These are phyloP conservation scores for Morbakka virulenta DNA, from an alignment of 30 jellyfish, hydroid and myxozoan genomes.

Conservation along the genomic window DNA sequence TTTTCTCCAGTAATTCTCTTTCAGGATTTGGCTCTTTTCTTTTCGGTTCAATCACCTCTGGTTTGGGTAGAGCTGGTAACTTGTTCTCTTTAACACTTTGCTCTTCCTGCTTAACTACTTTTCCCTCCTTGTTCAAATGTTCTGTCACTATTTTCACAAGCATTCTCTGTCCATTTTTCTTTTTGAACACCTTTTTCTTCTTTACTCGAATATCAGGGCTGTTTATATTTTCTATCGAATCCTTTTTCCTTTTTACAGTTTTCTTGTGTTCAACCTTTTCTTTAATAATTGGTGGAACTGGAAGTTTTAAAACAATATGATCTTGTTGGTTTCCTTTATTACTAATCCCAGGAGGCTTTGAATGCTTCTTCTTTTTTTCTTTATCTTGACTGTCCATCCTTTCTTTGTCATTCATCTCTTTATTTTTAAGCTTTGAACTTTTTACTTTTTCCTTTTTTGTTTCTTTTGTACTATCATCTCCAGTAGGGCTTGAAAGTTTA, in stretches of 20 bases:
- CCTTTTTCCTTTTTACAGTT: constrained; percentile 44
- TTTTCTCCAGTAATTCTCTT: neutral
- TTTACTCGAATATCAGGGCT: constrained; percentile 21
- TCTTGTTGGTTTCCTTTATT: neutral
- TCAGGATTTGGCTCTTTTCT: neutral
- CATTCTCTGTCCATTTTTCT: constrained; percentile 66
- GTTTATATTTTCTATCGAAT: neutral
- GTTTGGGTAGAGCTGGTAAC: too few relatives aligned
- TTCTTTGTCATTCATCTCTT: neutral
- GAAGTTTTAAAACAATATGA: constrained; percentile 2
- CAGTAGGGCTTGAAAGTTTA: constrained; percentile 2
- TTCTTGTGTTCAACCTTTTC: constrained; percentile 5
- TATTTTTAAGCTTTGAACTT: neutral
- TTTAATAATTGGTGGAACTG: neutral
- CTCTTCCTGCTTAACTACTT: constrained; percentile 67
- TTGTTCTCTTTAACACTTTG: constrained; percentile 15
- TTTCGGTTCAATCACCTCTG: neutral
- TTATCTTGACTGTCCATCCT: neutral
- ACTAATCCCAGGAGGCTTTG: neutral
- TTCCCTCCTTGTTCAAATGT: constrained; percentile 65
- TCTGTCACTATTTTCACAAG: constrained; percentile 72
- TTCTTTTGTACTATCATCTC: neutral
- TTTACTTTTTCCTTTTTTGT: neutral
- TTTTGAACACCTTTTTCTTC: constrained; percentile 78
- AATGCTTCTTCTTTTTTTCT: neutral